These are phyloP conservation scores for Vandiemenella viatica DNA, from an alignment of 2,888 invertebrate species.

Conservation along the genomic window DNA sequence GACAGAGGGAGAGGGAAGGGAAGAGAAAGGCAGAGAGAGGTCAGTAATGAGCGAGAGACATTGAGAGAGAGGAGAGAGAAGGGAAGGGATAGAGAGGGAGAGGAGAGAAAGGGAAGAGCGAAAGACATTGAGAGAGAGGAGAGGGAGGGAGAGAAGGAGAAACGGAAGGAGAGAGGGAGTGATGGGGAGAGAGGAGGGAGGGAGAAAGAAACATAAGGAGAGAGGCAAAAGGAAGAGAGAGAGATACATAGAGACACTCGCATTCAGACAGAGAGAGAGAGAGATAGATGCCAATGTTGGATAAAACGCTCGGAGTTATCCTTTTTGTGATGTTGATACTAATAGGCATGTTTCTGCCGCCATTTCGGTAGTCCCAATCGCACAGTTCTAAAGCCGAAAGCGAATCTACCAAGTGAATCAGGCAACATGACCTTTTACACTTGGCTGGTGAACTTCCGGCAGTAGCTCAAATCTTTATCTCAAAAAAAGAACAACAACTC, in stretches of 20 bases:
- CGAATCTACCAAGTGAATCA: too few species aligned
- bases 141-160: constrained; percentile 9
- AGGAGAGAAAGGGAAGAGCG: constrained; percentile 7
- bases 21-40: constrained; percentile 7
- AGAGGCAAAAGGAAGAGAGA: constrained; percentile 5
- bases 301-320: too few species aligned
- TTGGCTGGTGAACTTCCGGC: too few species aligned
- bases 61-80: constrained; percentile 12
- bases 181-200: constrained; percentile 3
- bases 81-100: constrained; percentile 9
- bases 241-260: constrained; percentile 12
- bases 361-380: too few species aligned
- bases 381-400: too few species aligned
- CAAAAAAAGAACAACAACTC: too few species aligned
- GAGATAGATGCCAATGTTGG: constrained; percentile 9
- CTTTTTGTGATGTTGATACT: too few species aligned
- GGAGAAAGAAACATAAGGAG: background rate
- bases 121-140: constrained; percentile 4
- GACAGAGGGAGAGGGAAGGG: constrained; percentile 5
- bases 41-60: constrained; percentile 12
- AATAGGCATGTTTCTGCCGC: too few species aligned
- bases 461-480: too few species aligned
- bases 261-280: constrained; percentile 12
- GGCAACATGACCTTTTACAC: too few species aligned
- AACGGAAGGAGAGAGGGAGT: constrained; percentile 10